Conservation (phyloP, 2,113 vertebrate genomes). For the Anguilla rostrata region DNA sequence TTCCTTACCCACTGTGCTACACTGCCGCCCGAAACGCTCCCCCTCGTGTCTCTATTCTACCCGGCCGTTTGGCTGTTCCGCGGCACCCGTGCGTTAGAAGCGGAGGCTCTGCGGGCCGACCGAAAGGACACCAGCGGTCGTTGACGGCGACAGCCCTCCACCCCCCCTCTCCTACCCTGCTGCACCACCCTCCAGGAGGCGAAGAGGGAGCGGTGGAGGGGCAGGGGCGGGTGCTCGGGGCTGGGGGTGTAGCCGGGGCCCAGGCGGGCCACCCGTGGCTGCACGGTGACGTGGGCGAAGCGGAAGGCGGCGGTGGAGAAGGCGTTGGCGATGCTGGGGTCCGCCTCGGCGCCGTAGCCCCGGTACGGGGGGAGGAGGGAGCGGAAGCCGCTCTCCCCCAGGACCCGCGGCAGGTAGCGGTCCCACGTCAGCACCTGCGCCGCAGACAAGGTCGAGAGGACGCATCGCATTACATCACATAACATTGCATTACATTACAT, state of each 20-base stretch:
- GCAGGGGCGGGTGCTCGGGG: constrained; percentile 62
- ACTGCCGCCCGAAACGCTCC: too few relatives aligned
- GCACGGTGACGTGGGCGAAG: constrained; percentile 76
- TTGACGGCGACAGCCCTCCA: too few relatives aligned
- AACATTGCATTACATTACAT: too few relatives aligned
- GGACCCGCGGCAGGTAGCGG: constrained; percentile 68
- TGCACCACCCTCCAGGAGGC: constrained; percentile 74
- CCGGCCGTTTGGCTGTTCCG: too few relatives aligned
- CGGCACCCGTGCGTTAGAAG: too few relatives aligned
- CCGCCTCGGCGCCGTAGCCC: constrained; percentile 58
- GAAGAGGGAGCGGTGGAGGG: constrained; percentile 74
- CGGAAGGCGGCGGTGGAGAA: constrained; percentile 75
- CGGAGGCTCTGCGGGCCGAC: too few relatives aligned
- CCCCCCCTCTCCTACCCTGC: constrained; percentile 59
- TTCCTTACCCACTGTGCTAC: too few relatives aligned
- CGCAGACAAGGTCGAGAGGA: not conserved
- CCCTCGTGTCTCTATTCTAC: too few relatives aligned
- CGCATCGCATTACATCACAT: too few relatives aligned
- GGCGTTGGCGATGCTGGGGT: constrained; percentile 71
- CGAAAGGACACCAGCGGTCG: too few relatives aligned
- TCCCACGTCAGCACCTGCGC: constrained; percentile 74
- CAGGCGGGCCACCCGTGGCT: constrained; percentile 66
- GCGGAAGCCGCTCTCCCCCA: constrained; percentile 55
- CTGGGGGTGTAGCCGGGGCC: constrained; percentile 62
- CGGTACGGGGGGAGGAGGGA: constrained; percentile 62